Evolutionary conservation across 1,140 invertebrate species (phyloP).

Genomic region (Zaprionus africanus): DNA sequence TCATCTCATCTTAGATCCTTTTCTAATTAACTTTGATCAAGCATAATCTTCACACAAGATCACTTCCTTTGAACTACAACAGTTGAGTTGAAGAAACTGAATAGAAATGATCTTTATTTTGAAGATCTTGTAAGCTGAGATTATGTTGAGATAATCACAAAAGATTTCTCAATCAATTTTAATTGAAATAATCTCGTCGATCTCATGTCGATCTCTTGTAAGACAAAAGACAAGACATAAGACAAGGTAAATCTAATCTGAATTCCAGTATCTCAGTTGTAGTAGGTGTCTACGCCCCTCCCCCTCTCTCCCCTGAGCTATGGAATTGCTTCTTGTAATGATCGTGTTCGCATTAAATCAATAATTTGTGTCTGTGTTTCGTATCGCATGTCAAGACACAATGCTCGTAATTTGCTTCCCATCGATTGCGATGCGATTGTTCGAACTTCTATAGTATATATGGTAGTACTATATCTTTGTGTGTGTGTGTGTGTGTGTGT

Average conservation of each 20-base stretch:
- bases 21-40: too few species aligned
- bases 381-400: slow-evolving; percentile 38
- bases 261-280: not conserved
- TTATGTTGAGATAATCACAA: not conserved
- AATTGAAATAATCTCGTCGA: not conserved
- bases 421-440: slow-evolving; percentile 38
- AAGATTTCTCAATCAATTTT: not conserved
- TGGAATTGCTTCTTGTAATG: slow-evolving; percentile 50
- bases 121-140: not conserved
- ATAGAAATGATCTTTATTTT: too few species aligned
- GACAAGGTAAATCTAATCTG: not conserved
- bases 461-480: not conserved
- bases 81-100: too few species aligned
- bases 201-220: slow-evolving; percentile 2
- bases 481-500: not conserved
- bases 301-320: not conserved
- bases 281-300: not conserved
- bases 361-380: slow-evolving; percentile 58
- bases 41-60: too few species aligned
- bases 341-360: slow-evolving; percentile 59
- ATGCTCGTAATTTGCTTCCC: slow-evolving; percentile 64
- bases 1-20: too few species aligned
- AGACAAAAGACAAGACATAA: not conserved
- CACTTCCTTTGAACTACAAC: too few species aligned
- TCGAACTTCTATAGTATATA: not conserved